Percentiles rank a stretch among this genome's conserved stretches.
Evolutionary conservation across 2,113 vertebrate genomes (phyloP).

Genomic region (Gnathonemus longibarbis): DNA sequence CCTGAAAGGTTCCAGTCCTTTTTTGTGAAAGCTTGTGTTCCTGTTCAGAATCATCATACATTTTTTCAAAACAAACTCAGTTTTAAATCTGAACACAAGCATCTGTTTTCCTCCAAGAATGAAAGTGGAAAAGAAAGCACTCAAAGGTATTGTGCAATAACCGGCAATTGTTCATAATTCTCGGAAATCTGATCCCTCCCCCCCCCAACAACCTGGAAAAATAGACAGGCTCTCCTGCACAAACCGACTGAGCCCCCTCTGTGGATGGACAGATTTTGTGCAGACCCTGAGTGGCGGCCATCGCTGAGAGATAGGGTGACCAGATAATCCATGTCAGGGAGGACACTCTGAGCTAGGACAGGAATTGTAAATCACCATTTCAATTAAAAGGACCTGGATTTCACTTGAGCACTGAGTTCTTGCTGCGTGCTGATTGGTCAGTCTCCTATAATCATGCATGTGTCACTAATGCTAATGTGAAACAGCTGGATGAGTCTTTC

Average conservation of each 20-base stretch:
- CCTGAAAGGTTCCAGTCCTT: not conserved
- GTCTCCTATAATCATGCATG: too few relatives aligned
- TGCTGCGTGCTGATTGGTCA: too few relatives aligned
- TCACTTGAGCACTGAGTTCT: too few relatives aligned
- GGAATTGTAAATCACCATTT: too few relatives aligned
- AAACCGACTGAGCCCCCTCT: not conserved
- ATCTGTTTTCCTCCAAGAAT: not conserved
- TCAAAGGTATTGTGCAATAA: not conserved
- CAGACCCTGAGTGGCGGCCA: not conserved
- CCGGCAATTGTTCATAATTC: not conserved
- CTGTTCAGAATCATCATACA: not conserved
- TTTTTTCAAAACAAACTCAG: not conserved
- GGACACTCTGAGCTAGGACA: too few relatives aligned
- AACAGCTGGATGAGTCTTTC: too few relatives aligned
- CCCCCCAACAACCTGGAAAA: not conserved
- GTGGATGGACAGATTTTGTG: not conserved
- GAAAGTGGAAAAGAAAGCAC: not conserved
- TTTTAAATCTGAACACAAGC: not conserved
- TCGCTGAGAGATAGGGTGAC: not conserved
- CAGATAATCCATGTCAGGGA: too few relatives aligned
- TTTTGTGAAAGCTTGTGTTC: not conserved
- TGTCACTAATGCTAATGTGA: too few relatives aligned
- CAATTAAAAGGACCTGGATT: too few relatives aligned
- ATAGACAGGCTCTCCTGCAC: not conserved
- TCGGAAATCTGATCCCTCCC: not conserved